Evolutionary conservation across 2,888 invertebrate species (phyloP), one percentile per base, ranked within the genome.

Genomic region (Allygus modestus): DNA sequence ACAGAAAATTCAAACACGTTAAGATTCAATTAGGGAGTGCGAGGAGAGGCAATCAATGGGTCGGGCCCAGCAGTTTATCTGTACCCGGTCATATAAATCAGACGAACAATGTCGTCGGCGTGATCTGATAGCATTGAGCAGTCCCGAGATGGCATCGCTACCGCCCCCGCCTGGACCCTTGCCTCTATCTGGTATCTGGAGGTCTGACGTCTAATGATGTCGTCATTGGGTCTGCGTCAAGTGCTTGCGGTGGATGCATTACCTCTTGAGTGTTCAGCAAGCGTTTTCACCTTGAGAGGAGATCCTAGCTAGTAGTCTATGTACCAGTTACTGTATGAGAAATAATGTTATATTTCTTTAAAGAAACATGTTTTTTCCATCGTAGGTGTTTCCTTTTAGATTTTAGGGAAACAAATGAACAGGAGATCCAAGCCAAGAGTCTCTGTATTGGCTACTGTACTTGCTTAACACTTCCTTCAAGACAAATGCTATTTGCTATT

Each of bases 121-220:
- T 41, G 71, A 71, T 71, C 71, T 37, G 71, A 71, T 71, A 71
- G 71, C 71, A 71, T 71, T 71, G 37, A 71, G 37, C 37, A 17
- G 41, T 15, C 17, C 41, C 37, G 17, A 33, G 71, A 71, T 71
- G 5, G 7, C n/a, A 71, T 71, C 71, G 33, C 33, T 17, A 31
- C 71, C 71, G 23, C 41, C 71, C 71, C 71, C 41, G 65, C 65
- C 58, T 20, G 7, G 26, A 7, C 58, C 9, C n/a, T 4, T 23
- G 23, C 23, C 58, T 23, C 58, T 26, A 23, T 23, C 58, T 23
- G 5, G 26, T 5, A 9, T 51, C 51, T 2, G 17, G 1, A 5
- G 58, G 23, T 2, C 58, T 23, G 54, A 15, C 15, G 65, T 31
- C 31, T 65, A 65, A 65, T 65, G 65, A 65, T 65, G 65, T 65